Evolutionary conservation across 2,113 vertebrate species (phyloP), one percentile per base, ranked within the genome.

Genomic region (Fukomys damarensis): DNA sequence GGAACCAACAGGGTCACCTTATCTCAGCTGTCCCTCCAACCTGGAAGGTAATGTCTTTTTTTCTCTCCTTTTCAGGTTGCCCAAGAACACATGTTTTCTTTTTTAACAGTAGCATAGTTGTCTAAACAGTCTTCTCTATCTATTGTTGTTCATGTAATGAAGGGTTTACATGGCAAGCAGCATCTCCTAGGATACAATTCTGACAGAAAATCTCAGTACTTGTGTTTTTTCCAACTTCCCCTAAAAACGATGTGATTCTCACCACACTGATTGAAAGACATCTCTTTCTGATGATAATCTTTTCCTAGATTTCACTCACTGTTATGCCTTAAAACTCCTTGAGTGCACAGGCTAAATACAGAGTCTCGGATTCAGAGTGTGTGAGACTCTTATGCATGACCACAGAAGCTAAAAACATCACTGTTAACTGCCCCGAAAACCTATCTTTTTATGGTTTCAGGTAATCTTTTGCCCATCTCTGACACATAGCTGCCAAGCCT

Each of bases 71-170:
- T 97, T 80, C 96, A 97, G 87, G 43, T 97, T 97, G 94, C 92
- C 83, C 92, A 98, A 98, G 95, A 98, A 89, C 92, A 97, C 70
- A 68, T 94, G 56, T n/a, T 76, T 76, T 89, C 97, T 98, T 97
- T 86, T 97, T 97, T 96, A 81, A 85, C 86, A 97, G 79, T 91
- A 97, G 81, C 82, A 56, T 49, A 80, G 38, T 22, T 90, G 65
- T 97, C 89, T 96, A 93, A 97, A 97, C 72, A 74, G 83, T 72
- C 97, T 86, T 96, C 92, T 93, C n/a, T n/a, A 79, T 52, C 32
- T 91, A 81, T 41, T 72, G 82, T 58, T 49, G 79, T 38, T 89
- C 14, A 35, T 58, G 1, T 90, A 58, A 26, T 20, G 19, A 74
- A 90, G 24, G 81, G 56, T 10, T 52, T 28, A 13, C 17, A 13